Percentiles rank a stretch among this genome's conserved stretches.
Conservation (phyloP, 2,113 vertebrate species). For the Eulemur rufifrons region DNA sequence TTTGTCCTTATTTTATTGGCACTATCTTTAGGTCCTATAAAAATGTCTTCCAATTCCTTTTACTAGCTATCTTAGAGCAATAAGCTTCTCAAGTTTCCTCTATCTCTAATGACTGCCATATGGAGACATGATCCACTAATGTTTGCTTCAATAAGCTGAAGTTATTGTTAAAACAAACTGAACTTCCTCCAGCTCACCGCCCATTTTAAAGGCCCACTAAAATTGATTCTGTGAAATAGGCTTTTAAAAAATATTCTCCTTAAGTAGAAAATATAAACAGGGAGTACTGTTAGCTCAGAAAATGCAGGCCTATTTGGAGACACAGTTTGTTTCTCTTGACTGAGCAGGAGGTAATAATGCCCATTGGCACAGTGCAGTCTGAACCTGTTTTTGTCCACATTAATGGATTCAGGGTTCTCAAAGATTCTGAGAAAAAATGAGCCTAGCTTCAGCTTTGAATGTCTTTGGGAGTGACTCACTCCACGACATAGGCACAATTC, state of each 20-base stretch:
- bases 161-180: conserved; percentile 71
- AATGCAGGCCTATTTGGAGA: conserved; percentile 39
- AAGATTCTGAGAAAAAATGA: background rate
- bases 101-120: conserved; percentile 60
- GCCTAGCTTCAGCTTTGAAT: background rate
- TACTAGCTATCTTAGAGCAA: conserved; percentile 58
- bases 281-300: conserved; percentile 30
- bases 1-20: conserved; percentile 59
- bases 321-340: background rate
- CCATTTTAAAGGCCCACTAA: conserved; percentile 60
- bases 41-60: conserved; percentile 56
- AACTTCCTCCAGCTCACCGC: conserved; percentile 52
- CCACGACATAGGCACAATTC: background rate
- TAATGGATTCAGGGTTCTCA: background rate
- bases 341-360: background rate
- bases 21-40: conserved; percentile 60
- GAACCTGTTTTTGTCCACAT: background rate
- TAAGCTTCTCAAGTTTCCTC: conserved; percentile 48
- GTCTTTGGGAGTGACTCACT: background rate
- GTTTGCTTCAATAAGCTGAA: conserved; percentile 61
- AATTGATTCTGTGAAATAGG: conserved; percentile 68
- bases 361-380: background rate
- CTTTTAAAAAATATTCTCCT: conserved; percentile 63
- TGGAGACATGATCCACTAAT: conserved; percentile 44
- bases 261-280: conserved; percentile 63